Percentiles rank a stretch among this genome's conserved stretches.
phyloP scores from a whole-genome alignment of 37 sponge, comb jelly and placozoan species.

The Geodia barretti region DNA sequence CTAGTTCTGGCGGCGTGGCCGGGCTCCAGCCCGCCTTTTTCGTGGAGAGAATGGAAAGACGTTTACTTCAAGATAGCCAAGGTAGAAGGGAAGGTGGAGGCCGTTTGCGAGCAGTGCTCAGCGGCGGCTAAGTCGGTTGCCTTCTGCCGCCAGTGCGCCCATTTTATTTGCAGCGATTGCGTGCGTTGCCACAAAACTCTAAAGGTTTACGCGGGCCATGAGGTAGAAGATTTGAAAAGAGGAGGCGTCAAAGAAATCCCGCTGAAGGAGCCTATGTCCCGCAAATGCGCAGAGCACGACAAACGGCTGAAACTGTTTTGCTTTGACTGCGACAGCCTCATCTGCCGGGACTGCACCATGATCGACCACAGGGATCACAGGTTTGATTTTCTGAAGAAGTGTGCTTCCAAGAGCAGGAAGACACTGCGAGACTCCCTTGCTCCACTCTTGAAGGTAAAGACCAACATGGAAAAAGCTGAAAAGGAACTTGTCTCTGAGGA shows the following conservation, averaged over 20 bases:
- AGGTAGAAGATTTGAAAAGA: conserved; percentile 15
- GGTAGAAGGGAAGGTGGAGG: conserved; percentile 21
- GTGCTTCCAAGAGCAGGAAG: conserved; percentile 27
- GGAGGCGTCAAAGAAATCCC: conserved; percentile 18
- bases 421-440: neutral
- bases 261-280: neutral
- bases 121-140: neutral
- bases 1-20: conserved; percentile 3
- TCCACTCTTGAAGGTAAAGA: conserved; percentile 1
- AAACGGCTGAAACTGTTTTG: conserved; percentile 30
- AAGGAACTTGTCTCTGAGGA: neutral
- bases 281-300: conserved; percentile 22
- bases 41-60: too few relatives aligned
- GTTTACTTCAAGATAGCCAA: conserved; percentile 10
- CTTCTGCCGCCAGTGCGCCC: conserved; percentile 40
- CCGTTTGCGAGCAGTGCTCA: conserved; percentile 27
- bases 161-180: conserved; percentile 44
- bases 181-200: conserved; percentile 3
- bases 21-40: conserved; percentile 32
- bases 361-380: conserved; percentile 26
- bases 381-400: conserved; percentile 22
- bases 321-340: conserved; percentile 41
- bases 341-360: conserved; percentile 40
- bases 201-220: conserved; percentile 20
- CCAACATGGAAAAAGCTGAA: neutral